Base-by-base conservation (phyloP, 2,113 vertebrate species). In the Carollia perspicillata region DNA sequence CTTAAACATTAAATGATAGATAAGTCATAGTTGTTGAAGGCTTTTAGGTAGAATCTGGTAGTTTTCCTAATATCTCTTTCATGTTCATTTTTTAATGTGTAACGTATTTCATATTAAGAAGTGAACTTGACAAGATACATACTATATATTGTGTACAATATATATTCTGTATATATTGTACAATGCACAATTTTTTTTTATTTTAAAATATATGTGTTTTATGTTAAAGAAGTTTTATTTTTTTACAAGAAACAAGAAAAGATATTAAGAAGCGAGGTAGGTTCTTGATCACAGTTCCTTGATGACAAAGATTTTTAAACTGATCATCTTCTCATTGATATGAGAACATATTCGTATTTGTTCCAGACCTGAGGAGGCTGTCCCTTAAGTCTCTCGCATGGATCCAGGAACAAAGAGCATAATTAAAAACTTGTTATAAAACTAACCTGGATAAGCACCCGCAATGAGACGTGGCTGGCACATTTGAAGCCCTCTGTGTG, bases 271-370 rank as follows among this genome's bases (percentile, higher is more conserved):
- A 69, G 28, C 16, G 33, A 75, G 72, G 28, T 47, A 47, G 97
- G 58, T 0, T 98, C 95, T 30, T 97, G 33, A 14, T 78, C 98
- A 53, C 94, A 94, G 35, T 87, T 97, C n/a, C 97, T 98, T 80
- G 98, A 63, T 1, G 96, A 97, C 35, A 98, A 83, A 14, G n/a
- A 84, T 85, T 78, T 98, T 92, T 98, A 98, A 77, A 97, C 44
- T 42, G 3, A 96, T 90, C 84, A 98, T 98, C 90, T 97, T 98
- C 0, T 0, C 35, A 71, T 98, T 98, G 79, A 98, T 90, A 22
- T 97, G 75, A 72, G 22, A 5, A 8, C 75, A 96, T 6, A 98
- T 79, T 1, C 75, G 96, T 6, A 98, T 79, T 1, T 83, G 47
- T n/a, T 97, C 94, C 92, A 98, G 40, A 17, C 79, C 77, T 8